Evolutionary conservation across 2,888 invertebrate genomes (phyloP).

Genomic region (Metopia argyrocephala): DNA sequence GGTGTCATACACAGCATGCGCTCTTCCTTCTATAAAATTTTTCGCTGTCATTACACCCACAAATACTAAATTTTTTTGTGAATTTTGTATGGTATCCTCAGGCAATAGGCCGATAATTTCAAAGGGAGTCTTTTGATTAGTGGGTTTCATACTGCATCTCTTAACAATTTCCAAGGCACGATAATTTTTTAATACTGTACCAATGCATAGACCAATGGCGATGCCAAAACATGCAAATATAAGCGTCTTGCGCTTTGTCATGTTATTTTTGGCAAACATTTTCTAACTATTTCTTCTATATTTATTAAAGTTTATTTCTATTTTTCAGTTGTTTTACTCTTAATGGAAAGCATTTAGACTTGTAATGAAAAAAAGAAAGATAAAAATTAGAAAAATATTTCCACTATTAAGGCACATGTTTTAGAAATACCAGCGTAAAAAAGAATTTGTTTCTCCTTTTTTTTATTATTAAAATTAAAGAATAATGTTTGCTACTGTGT

Average conservation of each 20-base stretch:
- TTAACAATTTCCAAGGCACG: constrained; percentile 77
- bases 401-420: neutral
- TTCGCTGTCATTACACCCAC: constrained; percentile 99
- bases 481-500: too few species aligned
- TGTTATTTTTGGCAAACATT: constrained; percentile 77
- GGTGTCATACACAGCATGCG: constrained; percentile 93
- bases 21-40: constrained; percentile 92
- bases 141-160: constrained; percentile 74
- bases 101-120: constrained; percentile 76
- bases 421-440: too few species aligned
- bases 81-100: constrained; percentile 77
- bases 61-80: constrained; percentile 83
- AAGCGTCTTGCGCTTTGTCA: constrained; percentile 77
- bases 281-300: constrained; percentile 65
- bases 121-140: constrained; percentile 72
- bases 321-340: too few species aligned
- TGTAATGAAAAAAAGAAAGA: constrained; percentile 27
- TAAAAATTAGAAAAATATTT: neutral
- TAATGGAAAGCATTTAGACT: constrained; percentile 25
- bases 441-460: neutral
- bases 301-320: neutral
- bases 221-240: constrained; percentile 78
- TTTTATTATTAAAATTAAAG: neutral
- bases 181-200: constrained; percentile 78
- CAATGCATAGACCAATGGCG: constrained; percentile 77